These are phyloP conservation scores for Phylloscopus trochiloides DNA, from an alignment of 2,113 vertebrate genomes.

Conservation along the genomic window DNA sequence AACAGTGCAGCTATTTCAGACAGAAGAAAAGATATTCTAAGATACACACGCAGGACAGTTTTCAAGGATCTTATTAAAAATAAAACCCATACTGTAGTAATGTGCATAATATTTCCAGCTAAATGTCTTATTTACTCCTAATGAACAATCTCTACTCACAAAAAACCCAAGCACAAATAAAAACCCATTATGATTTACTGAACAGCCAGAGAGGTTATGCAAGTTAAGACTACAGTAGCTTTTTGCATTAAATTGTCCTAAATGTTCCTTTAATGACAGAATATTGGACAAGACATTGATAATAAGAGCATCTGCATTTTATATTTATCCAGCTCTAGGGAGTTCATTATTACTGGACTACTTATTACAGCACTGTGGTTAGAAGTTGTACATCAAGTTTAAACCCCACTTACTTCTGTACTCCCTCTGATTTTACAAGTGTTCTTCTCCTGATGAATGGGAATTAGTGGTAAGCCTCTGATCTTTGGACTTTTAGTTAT, in stretches of 20 bases:
- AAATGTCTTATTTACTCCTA: neutral
- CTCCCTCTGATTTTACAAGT: conserved; percentile 28
- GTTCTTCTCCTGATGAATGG: conserved; percentile 71
- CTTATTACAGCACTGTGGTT: neutral
- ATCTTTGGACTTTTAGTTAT: conserved; percentile 78
- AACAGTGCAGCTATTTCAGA: neutral
- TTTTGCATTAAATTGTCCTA: neutral
- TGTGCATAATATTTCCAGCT: neutral
- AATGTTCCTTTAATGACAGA: neutral
- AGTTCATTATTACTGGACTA: neutral
- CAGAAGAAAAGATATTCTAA: neutral
- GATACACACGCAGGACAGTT: neutral
- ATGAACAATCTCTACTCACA: neutral
- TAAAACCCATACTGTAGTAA: neutral
- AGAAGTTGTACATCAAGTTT: neutral
- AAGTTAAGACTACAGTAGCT: neutral
- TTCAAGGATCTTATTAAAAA: neutral
- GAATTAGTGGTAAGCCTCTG: conserved; percentile 74
- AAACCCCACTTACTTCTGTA: conserved; percentile 64
- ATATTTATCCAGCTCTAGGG: neutral
- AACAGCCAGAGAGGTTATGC: neutral
- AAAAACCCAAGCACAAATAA: neutral
- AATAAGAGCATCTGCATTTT: neutral
- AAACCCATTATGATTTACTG: neutral
- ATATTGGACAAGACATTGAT: neutral